phyloP scores from a whole-genome alignment of 2,113 vertebrate species.

The Phylloscopus trochiloides region DNA sequence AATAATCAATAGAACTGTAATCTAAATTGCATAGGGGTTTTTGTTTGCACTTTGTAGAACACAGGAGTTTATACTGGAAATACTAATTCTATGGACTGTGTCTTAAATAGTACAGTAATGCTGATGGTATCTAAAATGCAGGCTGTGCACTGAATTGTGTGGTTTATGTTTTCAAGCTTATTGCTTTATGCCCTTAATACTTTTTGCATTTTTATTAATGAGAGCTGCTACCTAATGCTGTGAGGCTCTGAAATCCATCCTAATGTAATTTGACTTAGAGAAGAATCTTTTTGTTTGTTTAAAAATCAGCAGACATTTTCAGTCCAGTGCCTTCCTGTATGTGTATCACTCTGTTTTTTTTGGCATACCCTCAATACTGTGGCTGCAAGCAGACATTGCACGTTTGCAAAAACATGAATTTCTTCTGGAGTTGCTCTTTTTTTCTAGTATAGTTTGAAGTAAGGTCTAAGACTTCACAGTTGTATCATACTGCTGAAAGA shows the following conservation, averaged over 20 bases:
- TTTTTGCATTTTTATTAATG: not conserved
- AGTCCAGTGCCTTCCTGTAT: not conserved
- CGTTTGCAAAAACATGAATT: not conserved
- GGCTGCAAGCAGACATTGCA: not conserved
- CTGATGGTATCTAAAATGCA: not conserved
- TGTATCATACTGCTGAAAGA: not conserved
- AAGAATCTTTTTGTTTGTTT: not conserved
- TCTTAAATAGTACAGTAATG: not conserved
- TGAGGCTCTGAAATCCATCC: not conserved
- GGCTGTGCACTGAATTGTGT: not conserved
- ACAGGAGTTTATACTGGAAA: not conserved
- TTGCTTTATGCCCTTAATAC: not conserved
- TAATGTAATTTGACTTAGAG: not conserved
- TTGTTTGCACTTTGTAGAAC: not conserved
- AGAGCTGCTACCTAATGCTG: not conserved
- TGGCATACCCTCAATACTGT: not conserved
- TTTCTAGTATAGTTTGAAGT: not conserved
- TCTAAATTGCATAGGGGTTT: not conserved
- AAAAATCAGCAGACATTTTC: not conserved
- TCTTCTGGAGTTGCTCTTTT: not conserved
- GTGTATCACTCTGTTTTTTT: not conserved
- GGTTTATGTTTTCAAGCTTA: conserved; percentile 9
- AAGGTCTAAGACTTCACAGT: not conserved
- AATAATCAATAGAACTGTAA: not conserved
- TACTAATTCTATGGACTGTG: not conserved